These are phyloP conservation scores for Isurus oxyrinchus DNA, from an alignment of 2,113 vertebrate genomes.

Conservation along the genomic window DNA sequence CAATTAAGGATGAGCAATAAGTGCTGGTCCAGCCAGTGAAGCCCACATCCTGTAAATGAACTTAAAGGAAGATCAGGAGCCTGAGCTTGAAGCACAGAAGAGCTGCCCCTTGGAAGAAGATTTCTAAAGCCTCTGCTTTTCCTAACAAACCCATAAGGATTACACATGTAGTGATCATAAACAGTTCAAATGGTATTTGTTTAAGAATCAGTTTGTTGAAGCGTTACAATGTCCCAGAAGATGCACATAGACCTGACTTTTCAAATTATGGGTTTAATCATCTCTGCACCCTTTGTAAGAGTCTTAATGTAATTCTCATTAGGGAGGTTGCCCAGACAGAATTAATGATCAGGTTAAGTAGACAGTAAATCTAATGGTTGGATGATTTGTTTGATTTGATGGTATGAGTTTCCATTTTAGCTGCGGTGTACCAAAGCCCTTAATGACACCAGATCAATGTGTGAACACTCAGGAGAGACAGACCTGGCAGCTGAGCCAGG, in stretches of 20 bases:
- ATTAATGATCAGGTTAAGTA: conserved; percentile 11
- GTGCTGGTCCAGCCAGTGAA: no score
- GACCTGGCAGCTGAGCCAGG: not conserved
- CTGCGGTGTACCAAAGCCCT: not conserved
- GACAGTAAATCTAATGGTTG: not conserved
- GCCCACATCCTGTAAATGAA: no score
- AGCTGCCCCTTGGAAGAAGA: not conserved
- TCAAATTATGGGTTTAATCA: conserved; percentile 11
- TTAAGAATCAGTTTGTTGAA: not conserved
- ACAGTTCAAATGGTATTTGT: not conserved
- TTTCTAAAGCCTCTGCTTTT: not conserved
- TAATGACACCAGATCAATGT: not conserved
- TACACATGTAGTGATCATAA: not conserved
- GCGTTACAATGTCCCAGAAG: not conserved
- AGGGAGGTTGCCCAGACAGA: conserved; percentile 14
- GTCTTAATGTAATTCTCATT: not conserved
- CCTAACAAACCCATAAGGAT: not conserved
- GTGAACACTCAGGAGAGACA: not conserved
- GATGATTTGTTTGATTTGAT: not conserved
- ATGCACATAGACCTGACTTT: not conserved
- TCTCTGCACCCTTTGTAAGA: not conserved
- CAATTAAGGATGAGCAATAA: no score
- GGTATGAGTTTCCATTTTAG: not conserved
- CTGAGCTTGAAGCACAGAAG: not conserved
- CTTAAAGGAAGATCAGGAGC: not conserved